These are phyloP conservation scores for Tragelaphus scriptus DNA, from an alignment of 2,113 vertebrate species.

Conservation along the genomic window DNA sequence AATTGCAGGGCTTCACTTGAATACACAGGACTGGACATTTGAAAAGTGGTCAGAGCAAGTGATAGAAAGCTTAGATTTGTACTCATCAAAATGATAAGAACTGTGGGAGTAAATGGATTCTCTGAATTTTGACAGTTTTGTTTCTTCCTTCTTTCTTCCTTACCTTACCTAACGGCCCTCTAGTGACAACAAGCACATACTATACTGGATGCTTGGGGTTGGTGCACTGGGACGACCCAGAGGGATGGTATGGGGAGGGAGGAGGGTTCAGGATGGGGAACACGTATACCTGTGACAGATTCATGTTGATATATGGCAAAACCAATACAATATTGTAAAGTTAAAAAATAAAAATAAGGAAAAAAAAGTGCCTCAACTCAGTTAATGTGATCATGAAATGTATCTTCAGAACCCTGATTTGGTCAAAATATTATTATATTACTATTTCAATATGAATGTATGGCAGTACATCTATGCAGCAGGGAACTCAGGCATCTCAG, in stretches of 20 bases:
- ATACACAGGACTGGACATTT: not conserved
- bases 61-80: constrained; percentile 21
- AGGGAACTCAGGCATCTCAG: not conserved
- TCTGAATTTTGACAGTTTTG: constrained; percentile 17
- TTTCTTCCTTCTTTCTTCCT: not conserved
- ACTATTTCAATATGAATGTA: constrained; percentile 12
- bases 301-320: too few relatives aligned
- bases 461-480: not conserved
- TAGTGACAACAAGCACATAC: constrained; percentile 36
- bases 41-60: not conserved
- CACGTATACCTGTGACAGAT: too few relatives aligned
- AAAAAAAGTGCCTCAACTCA: not conserved
- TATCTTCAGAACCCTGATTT: not conserved
- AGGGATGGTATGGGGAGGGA: too few relatives aligned
- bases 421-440: constrained; percentile 17
- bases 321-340: too few relatives aligned
- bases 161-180: constrained; percentile 30
- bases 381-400: not conserved
- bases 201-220: not conserved
- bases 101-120: not conserved
- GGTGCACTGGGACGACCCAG: too few relatives aligned
- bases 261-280: too few relatives aligned
- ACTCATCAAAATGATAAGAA: not conserved
- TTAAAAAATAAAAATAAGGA: too few relatives aligned
- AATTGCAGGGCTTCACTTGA: not conserved